Percentiles rank a stretch among this genome's conserved stretches.
Conservation (phyloP, 2,888 invertebrate genomes). For the Theretra japonica region DNA sequence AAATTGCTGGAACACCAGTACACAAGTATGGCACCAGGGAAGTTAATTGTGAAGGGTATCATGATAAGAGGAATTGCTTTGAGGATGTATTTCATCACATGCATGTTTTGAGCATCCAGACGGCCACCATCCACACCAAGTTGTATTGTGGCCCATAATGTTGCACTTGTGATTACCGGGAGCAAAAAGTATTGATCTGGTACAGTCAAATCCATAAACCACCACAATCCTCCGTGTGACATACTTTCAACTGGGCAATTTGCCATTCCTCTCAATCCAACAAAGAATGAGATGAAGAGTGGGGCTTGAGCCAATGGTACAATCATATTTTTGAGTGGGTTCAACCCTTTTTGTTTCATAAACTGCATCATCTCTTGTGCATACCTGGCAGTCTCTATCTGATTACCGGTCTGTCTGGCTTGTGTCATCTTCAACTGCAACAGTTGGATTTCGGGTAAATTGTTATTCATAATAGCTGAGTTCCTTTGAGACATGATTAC, state of each 20-base stretch:
- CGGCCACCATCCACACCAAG: constrained; percentile 91
- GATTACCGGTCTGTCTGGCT: constrained; percentile 93
- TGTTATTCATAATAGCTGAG: constrained; percentile 91
- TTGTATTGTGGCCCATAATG: constrained; percentile 93
- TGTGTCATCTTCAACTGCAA: constrained; percentile 94
- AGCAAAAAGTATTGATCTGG: constrained; percentile 95
- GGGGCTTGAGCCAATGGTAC: constrained; percentile 93
- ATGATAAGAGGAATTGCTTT: constrained; percentile 91
- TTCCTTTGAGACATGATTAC: constrained; percentile 93
- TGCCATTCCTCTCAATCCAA: constrained; percentile 94
- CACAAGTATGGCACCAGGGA: constrained; percentile 93
- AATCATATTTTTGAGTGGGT: constrained; percentile 91
- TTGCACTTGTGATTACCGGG: constrained; percentile 93
- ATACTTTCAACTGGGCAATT: constrained; percentile 96
- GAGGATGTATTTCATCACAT: constrained; percentile 89
- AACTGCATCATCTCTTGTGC: constrained; percentile 91
- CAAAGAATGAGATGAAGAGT: constrained; percentile 96
- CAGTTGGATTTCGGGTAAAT: constrained; percentile 93
- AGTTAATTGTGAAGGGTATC: constrained; percentile 94
- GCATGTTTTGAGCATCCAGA: constrained; percentile 87
- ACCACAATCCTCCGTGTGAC: constrained; percentile 93
- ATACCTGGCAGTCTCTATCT: constrained; percentile 89
- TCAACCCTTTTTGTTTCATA: constrained; percentile 92
- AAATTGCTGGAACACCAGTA: constrained; percentile 97
- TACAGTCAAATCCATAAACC: constrained; percentile 97